These are phyloP conservation scores for Loriculus beryllinus DNA, from an alignment of 2,797 vertebrate species.

Conservation along the genomic window DNA sequence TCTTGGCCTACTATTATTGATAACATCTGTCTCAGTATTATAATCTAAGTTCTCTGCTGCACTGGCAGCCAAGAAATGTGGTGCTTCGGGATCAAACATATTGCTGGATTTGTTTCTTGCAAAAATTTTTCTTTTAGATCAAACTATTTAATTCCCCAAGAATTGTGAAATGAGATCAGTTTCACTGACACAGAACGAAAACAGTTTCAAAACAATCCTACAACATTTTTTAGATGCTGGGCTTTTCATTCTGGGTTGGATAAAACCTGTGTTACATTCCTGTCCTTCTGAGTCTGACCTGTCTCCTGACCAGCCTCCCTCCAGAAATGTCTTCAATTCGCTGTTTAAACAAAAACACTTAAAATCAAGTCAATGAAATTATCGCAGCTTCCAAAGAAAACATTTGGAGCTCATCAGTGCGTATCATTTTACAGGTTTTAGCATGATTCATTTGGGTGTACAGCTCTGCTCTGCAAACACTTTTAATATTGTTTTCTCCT, in stretches of 20 bases:
- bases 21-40: slow-evolving; percentile 44
- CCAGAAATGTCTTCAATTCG: not conserved
- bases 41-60: slow-evolving; percentile 1
- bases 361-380: not conserved
- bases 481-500: slow-evolving; percentile 20
- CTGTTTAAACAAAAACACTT: not conserved
- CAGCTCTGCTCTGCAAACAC: not conserved
- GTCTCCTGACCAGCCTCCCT: not conserved
- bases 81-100: slow-evolving; percentile 8
- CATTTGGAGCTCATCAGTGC: slow-evolving; percentile 51
- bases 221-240: not conserved
- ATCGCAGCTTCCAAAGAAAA: slow-evolving; percentile 38
- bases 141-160: not conserved
- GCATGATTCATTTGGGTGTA: slow-evolving; percentile 29
- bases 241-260: not conserved
- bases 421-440: slow-evolving; percentile 12
- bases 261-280: not conserved
- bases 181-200: slow-evolving; percentile 27
- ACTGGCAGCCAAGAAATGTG: slow-evolving; percentile 41
- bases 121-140: not conserved
- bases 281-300: not conserved
- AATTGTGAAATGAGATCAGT: slow-evolving; percentile 34
- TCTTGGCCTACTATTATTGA: slow-evolving; percentile 22
- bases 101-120: not conserved
- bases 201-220: not conserved